Evolutionary conservation across 92 coral and sea anemone species (phyloP), one percentile per base, ranked within the genome.

Genomic region (Ricordea florida): DNA sequence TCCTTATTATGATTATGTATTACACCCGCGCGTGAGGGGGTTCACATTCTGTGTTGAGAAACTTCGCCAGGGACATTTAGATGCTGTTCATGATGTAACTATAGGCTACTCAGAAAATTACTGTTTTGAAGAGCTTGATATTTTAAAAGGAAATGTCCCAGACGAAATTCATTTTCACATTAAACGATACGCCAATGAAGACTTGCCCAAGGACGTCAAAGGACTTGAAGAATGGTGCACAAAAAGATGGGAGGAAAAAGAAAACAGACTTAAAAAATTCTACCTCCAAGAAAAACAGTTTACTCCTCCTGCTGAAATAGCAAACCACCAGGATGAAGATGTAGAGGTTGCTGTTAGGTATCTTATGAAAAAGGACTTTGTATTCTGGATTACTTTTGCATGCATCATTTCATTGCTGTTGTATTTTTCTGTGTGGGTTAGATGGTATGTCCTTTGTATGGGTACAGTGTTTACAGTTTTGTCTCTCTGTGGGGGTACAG

Each of bases 21-120:
- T 96, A n/a, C 99, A 96, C 50, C 99, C 99, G 5, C 90, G 99
- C n/a, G 84, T 96, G 15, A 80, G 87, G 1, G 99, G 99, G 9
- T 92, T 96, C 65, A 92, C 96, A 8, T 92, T 70, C 47, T 87
- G 97, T 36, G 78, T 96, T 4, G 85, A 92, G 64, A 90, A 96
- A 51, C 81, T 96, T 10, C 74, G 89, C 2, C 76, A 82, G 35
- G 85, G 86, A n/a, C 79, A 78, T 36, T 47, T 96, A 21, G 83
- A 89, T 52, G 94, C 97, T 10, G 58, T 96, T 10, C 94, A 92
- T 66, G 87, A 96, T 80, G 99, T 96, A 20, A 96, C 99, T 0
- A 85, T 96, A 32, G 99, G 96, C 10, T 96, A 92, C 81, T 90
- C 78, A 18, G 74, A 63, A 15, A 86, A 86, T 41, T 52, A 82